Conservation (phyloP, 1,140 invertebrate species). For the Tetramorium simillimum region DNA sequence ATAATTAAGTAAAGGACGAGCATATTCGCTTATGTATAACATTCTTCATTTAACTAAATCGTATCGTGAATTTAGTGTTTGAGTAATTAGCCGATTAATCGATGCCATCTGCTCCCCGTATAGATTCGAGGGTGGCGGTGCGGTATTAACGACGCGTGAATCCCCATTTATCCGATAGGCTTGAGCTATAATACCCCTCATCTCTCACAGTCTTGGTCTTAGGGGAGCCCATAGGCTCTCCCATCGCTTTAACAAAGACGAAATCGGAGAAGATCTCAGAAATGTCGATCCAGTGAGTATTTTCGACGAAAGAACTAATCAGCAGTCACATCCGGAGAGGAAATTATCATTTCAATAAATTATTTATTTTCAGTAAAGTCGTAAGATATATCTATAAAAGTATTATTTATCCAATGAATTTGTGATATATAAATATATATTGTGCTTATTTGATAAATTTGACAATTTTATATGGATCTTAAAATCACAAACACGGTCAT, state of each 20-base stretch:
- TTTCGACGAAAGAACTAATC: not conserved
- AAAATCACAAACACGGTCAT: not conserved
- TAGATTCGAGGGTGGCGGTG: constrained; percentile 48
- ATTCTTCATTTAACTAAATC: constrained; percentile 22
- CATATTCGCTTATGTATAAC: not conserved
- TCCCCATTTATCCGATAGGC: constrained; percentile 71
- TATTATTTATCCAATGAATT: not conserved
- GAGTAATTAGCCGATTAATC: constrained; percentile 75
- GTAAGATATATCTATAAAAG: not conserved
- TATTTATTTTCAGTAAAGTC: not conserved
- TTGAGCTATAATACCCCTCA: constrained; percentile 59
- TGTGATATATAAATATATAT: not conserved
- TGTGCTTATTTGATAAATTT: not conserved
- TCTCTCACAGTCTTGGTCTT: constrained; percentile 59
- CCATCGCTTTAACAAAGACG: constrained; percentile 35
- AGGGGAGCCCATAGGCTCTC: not conserved
- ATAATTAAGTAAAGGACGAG: not conserved
- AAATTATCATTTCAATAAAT: not conserved
- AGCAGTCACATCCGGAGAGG: not conserved
- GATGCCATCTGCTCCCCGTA: constrained; percentile 53
- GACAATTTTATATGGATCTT: not conserved
- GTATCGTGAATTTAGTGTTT: constrained; percentile 62
- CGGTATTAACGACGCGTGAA: constrained; percentile 71
- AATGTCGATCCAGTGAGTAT: constrained; percentile 19
- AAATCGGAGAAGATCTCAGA: constrained; percentile 23